Evolutionary conservation across 2,888 invertebrate species (phyloP).

Genomic region (Leptopilina syphax): DNA sequence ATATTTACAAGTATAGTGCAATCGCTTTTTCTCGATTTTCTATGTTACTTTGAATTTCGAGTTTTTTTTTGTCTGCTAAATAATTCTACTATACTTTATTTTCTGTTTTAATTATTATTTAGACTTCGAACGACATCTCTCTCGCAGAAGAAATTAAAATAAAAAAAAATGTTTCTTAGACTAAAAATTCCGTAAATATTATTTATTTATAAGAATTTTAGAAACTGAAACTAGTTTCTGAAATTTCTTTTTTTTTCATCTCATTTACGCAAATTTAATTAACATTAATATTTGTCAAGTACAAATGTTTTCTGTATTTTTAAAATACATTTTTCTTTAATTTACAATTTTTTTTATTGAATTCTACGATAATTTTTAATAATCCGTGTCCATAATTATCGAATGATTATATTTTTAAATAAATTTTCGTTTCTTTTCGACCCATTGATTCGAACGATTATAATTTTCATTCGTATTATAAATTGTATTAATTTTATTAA

Average conservation of each 20-base stretch:
- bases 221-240: neutral
- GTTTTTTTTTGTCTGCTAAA: neutral
- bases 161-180: neutral
- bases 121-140: conserved; percentile 30
- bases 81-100: conserved; percentile 27
- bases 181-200: conserved; percentile 12
- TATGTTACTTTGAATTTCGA: conserved; percentile 8
- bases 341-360: too few species aligned
- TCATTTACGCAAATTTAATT: neutral
- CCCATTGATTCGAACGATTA: too few species aligned
- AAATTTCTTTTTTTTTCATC: neutral
- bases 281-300: neutral
- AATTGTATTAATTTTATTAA: too few species aligned
- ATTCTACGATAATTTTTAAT: neutral
- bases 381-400: neutral
- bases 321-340: neutral
- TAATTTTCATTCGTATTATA: too few species aligned
- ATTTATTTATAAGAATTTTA: conserved; percentile 23
- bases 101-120: conserved; percentile 13
- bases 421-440: too few species aligned
- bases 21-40: conserved; percentile 22
- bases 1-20: conserved; percentile 36
- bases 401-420: too few species aligned
- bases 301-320: neutral
- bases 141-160: conserved; percentile 15